Base-by-base conservation (phyloP, 1,140 invertebrate genomes). In the fruit fly (Drosophila melanogaster) region DNA sequence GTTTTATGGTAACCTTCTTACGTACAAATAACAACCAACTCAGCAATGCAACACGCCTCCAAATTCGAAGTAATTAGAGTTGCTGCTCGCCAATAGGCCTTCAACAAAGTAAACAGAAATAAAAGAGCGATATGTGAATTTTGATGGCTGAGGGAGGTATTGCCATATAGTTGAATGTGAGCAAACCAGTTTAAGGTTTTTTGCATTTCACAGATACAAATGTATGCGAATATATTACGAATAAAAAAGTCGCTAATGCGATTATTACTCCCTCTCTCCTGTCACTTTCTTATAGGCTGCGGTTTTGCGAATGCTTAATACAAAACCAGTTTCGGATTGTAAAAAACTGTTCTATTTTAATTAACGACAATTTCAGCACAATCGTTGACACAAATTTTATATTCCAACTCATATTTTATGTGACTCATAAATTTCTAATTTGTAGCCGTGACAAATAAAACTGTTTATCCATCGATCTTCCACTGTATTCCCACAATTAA, bases 161-260 rank as follows among this genome's bases (percentile, higher is more conserved):
- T 46, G 22, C 19, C 22, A 57, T 44, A 44, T 10, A 5, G 10
- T 43, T 30, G 11, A 17, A 14, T 37, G 24, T 24, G 7, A 35
- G 7, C 30, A 56, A 70, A 70, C 67, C 67, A 69, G 67, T 70
- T 70, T 70, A 8, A 35, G 26, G 8, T 57, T 57, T 69, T 66
- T 69, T 70, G 66, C 66, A 70, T 67, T 67, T 53, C 24, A 67
- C 62, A 55, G 19, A 70, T 24, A 53, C 65, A 38, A 30, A 47
- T 49, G 26, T 37, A 22, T 24, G 12, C 49, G 37, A 53, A 49
- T 49, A 50, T 55, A 50, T 73, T 57, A 60, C 44, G 56, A 47
- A 58, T 57, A 44, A 60, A 60, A 85, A 55, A 72, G 75, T 67
- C 40, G 38, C 69, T 74, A 85, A 85, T 71, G 60, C 51, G 81